phyloP scores from a whole-genome alignment of 2,113 vertebrate genomes.

The Cryptotis parvus region DNA sequence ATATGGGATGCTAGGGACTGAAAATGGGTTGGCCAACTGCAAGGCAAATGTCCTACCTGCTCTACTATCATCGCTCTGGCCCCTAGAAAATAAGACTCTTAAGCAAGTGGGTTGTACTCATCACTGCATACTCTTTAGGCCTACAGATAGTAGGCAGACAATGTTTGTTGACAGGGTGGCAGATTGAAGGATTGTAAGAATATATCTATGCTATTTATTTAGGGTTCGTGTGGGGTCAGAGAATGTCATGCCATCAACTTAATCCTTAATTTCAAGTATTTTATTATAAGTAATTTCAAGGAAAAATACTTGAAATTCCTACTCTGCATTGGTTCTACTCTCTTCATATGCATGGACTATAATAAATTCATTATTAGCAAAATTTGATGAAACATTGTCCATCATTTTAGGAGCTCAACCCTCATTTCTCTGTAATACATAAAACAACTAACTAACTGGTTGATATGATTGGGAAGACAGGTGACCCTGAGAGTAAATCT shows the following conservation, averaged over 20 bases:
- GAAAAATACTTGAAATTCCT: not conserved
- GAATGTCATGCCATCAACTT: not conserved
- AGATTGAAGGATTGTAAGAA: not conserved
- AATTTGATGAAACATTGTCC: slow-evolving; percentile 2
- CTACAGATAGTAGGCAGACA: not conserved
- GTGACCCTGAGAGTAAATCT: not conserved
- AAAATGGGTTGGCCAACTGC: no score
- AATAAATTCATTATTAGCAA: not conserved
- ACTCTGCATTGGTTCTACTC: not conserved
- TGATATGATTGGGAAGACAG: not conserved
- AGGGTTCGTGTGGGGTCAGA: not conserved
- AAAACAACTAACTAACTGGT: not conserved
- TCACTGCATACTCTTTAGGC: not conserved
- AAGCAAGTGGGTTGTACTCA: not conserved
- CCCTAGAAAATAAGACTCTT: not conserved
- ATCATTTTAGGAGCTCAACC: not conserved
- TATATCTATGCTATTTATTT: not conserved
- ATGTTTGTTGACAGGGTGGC: not conserved
- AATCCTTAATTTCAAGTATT: not conserved
- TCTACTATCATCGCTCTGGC: no score
- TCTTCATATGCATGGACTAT: not conserved
- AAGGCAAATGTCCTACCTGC: no score
- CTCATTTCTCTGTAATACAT: not conserved
- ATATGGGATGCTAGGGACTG: no score
- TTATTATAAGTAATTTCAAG: slow-evolving; percentile 2